Base-by-base conservation (phyloP, 2,797 vertebrate species). In the Hippocampus kuda region DNA sequence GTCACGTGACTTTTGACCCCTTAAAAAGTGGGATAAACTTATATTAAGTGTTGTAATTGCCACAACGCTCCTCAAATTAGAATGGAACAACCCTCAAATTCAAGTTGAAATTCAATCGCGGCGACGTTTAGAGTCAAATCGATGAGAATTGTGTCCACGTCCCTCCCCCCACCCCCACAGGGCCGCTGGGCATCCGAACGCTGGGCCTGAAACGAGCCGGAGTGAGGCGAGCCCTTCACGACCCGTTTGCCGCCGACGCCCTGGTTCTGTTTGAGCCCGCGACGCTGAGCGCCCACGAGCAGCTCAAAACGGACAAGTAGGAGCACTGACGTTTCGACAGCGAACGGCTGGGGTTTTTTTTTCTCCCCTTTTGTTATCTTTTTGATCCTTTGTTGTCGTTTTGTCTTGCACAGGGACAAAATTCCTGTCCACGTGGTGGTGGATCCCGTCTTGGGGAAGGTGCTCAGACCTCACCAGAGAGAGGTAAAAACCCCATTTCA, bases 401-500 rank as follows among this genome's bases (percentile, higher is more conserved):
- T 67, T 74, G 44, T 72, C 53, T 63, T 73, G 24, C 81, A 16
- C 83, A 98, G 96, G 85, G 95, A 98, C 67, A 97, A 95, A 83
- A 73, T 92, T 62, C 95, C 94, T 10, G 92, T 99, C 68, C 97
- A 99, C 68, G 96, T 99, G 70, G 97, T 99, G 59, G 96, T 99
- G 75, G 97, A 99, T 92, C 97, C 97, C 68, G 78, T 97, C 68
- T 88, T 99, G 73, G 91, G 92, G 83, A 94, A 92, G 68, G 91
- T 99, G 46, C 89, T 99, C 66, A 84, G 96, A 76, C 97, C 97
- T 30, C 96, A 99, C 90, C 97, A 99, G 86, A 93, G 95, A 92
- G 96, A 98, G 91, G 97, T 98, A 89, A 72, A 48, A n/a, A 2
- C 24, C 46, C 11, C 49, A 9, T 20, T 5, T 6, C 20, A 51